Base-by-base conservation (phyloP, 2,797 vertebrate species). In the Poeciliopsis gracilis region DNA sequence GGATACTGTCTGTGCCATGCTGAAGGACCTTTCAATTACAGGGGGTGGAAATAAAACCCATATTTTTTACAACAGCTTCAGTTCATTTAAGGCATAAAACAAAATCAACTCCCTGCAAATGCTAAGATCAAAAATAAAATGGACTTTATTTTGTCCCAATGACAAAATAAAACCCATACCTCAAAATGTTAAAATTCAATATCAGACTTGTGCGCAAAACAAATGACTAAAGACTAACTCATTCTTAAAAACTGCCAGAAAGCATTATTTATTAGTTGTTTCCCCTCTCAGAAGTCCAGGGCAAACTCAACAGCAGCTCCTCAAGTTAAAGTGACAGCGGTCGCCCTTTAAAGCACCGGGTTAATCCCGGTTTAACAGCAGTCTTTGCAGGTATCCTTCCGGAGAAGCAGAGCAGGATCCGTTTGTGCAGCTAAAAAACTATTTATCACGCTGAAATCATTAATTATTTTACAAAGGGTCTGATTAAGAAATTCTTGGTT, bases 1-100 rank as follows among this genome's bases (percentile, higher is more conserved):
- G 98, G 97, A 77, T 93, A 99, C 73, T 95, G 94, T 82, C 95
- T 96, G 92, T 97, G 94, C 98, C 98, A 99, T 49, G 94, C 92
- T 0, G 95, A 95, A 45, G 98, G 98, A 84, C 98, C 98, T 99
- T 80, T 7, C 72, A 63, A 75, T 38, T 20, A 47, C 15, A 69
- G 2, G n/a, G 0, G n/a, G 3, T 11, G 8, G 23, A 1, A 3
- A 25, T 25, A 25, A 10, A 49, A 33, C 1, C 0, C 18, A 11
- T 15, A 49, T 25, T 38, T 33, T 33, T 67, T 6, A 49, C 12
- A 70, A 70, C 7, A 33, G 36, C 41, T 45, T 61, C 5, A 61
- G 13, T 61, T 23, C 1, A 30, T 30, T 53, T 53, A 53, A 25
- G 20, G 13, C 16, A 46, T 1, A 59, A 30, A 75, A 10, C 20